phyloP scores from a whole-genome alignment of 1,140 invertebrate species.

The Macrobrachium nipponense region DNA sequence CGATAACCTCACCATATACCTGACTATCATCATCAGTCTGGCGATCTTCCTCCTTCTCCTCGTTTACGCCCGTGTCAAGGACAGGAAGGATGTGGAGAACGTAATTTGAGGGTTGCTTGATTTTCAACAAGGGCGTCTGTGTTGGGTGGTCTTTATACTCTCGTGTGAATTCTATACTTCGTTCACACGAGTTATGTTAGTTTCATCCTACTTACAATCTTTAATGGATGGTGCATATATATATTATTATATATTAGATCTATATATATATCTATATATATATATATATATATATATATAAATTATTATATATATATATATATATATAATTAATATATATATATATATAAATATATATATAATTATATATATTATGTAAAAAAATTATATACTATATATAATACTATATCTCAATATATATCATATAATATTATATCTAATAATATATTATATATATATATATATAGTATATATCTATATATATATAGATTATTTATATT shows the following conservation, averaged over 20 bases:
- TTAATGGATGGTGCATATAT: neutral
- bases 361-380: too few relatives aligned
- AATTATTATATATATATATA: conserved; percentile 20
- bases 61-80: conserved; percentile 70
- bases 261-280: too few relatives aligned
- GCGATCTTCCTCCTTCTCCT: conserved; percentile 69
- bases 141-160: neutral
- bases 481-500: too few relatives aligned
- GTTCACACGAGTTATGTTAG: neutral
- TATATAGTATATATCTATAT: too few relatives aligned
- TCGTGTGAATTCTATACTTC: neutral
- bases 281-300: conserved; percentile 20
- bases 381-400: too few relatives aligned
- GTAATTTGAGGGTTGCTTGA: too few relatives aligned
- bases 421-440: neutral
- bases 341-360: too few relatives aligned
- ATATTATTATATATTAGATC: too few relatives aligned
- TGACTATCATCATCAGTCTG: conserved; percentile 70
- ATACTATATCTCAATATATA: conserved; percentile 1
- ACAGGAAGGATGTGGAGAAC: conserved; percentile 66
- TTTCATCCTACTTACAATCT: neutral
- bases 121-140: neutral
- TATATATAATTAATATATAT: too few relatives aligned
- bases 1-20: conserved; percentile 72
- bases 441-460: too few relatives aligned